phyloP scores from a whole-genome alignment of 2,113 vertebrate genomes.

The Nymphicus hollandicus region DNA sequence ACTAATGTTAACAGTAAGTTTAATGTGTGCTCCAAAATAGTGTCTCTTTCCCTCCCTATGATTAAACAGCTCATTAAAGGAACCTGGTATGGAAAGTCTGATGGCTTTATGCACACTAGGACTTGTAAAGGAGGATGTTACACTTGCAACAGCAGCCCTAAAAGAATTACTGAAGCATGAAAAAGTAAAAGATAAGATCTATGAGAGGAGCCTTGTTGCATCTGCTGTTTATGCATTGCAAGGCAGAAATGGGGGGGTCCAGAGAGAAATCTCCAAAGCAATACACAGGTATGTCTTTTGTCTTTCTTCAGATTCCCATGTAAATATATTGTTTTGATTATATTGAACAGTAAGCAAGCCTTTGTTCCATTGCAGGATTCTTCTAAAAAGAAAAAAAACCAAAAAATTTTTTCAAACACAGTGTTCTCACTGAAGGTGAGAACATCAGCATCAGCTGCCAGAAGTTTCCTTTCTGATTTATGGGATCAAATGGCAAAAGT shows the following conservation, averaged over 20 bases:
- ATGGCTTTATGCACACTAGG: conserved; percentile 89
- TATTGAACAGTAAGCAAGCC: not conserved
- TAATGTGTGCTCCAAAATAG: not conserved
- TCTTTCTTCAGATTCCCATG: not conserved
- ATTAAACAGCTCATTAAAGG: conserved; percentile 86
- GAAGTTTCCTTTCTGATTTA: not conserved
- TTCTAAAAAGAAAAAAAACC: not conserved
- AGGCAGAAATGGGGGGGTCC: conserved; percentile 78
- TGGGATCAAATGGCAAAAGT: not conserved
- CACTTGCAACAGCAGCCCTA: conserved; percentile 87
- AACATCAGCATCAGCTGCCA: not conserved
- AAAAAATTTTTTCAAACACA: not conserved
- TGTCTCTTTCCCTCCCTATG: not conserved
- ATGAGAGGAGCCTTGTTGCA: conserved; percentile 85
- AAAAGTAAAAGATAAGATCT: conserved; percentile 49
- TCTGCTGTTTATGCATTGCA: conserved; percentile 84
- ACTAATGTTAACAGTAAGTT: not conserved
- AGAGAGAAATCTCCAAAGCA: conserved; percentile 85
- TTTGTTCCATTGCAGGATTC: not conserved
- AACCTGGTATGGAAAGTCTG: conserved; percentile 86
- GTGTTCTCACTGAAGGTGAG: not conserved
- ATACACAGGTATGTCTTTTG: conserved; percentile 84
- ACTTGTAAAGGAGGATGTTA: conserved; percentile 83
- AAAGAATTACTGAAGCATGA: conserved; percentile 87
- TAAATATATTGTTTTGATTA: not conserved